Conservation (phyloP, 2,113 vertebrate species). For the Passer montanus region DNA sequence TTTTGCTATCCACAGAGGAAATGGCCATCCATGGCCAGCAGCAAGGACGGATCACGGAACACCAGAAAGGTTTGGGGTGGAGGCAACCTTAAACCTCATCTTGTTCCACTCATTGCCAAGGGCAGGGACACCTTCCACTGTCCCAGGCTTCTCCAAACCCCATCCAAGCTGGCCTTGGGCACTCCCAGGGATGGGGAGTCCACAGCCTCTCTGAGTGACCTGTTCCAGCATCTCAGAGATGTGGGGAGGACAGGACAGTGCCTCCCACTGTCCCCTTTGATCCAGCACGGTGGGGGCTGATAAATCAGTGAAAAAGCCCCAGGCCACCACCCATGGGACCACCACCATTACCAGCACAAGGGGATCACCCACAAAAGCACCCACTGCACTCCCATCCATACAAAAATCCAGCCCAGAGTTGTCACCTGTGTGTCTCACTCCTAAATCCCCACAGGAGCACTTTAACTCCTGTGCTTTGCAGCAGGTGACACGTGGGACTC, state of each 20-base stretch:
- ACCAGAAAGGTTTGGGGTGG: not conserved
- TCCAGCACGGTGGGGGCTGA: not conserved
- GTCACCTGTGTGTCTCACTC: not conserved
- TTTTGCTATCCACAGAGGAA: not conserved
- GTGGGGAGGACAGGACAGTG: not conserved
- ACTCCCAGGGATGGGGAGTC: not conserved
- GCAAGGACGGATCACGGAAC: not conserved
- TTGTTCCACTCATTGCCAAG: accelerated
- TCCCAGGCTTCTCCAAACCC: not conserved
- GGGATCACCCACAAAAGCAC: not conserved
- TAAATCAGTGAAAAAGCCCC: not conserved
- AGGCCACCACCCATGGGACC: not conserved
- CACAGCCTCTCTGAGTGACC: accelerated
- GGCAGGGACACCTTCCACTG: not conserved
- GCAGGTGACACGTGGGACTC: not conserved
- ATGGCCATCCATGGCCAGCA: not conserved
- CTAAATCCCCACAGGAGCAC: not conserved
- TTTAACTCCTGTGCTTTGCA: not conserved
- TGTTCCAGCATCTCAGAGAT: not conserved
- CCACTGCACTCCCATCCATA: too few species aligned
- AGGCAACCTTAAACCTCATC: not conserved
- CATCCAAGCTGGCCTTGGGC: accelerated
- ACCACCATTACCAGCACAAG: not conserved
- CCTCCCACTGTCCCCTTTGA: not conserved
- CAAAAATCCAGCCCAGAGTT: not conserved